These are phyloP conservation scores for Axinella damicornis DNA, from an alignment of 37 sponge, comb jelly and placozoan genomes.

Conservation along the genomic window DNA sequence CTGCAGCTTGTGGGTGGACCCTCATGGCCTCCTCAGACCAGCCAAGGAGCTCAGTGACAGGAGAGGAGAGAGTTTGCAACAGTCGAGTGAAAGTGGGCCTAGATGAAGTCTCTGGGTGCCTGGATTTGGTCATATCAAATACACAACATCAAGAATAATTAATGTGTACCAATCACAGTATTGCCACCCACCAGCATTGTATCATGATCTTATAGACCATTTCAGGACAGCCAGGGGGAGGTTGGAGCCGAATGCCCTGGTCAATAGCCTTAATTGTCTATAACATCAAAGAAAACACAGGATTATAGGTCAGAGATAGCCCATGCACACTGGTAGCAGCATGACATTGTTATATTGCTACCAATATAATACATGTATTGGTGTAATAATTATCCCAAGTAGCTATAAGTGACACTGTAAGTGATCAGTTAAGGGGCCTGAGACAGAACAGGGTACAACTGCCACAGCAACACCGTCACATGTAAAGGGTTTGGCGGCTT, in stretches of 20 bases:
- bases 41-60: not conserved
- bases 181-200: constrained; percentile 54
- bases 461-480: too few relatives aligned
- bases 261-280: constrained; percentile 41
- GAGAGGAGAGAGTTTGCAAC: not conserved
- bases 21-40: constrained; percentile 21
- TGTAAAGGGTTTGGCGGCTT: too few relatives aligned
- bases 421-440: too few relatives aligned
- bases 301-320: too few relatives aligned
- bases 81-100: constrained; percentile 34
- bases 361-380: too few relatives aligned
- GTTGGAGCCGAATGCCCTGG: constrained; percentile 51
- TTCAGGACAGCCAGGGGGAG: constrained; percentile 69
- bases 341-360: too few relatives aligned
- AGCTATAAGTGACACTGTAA: too few relatives aligned
- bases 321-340: too few relatives aligned
- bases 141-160: not conserved
- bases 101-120: constrained; percentile 42
- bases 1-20: constrained; percentile 1
- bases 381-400: too few relatives aligned
- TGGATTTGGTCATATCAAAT: not conserved
- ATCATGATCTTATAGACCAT: constrained; percentile 69
- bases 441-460: too few relatives aligned
- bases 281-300: not conserved
- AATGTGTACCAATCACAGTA: too few relatives aligned